Evolutionary conservation across 2,888 invertebrate genomes (phyloP).

Genomic region (Dinocampus coccinellae): DNA sequence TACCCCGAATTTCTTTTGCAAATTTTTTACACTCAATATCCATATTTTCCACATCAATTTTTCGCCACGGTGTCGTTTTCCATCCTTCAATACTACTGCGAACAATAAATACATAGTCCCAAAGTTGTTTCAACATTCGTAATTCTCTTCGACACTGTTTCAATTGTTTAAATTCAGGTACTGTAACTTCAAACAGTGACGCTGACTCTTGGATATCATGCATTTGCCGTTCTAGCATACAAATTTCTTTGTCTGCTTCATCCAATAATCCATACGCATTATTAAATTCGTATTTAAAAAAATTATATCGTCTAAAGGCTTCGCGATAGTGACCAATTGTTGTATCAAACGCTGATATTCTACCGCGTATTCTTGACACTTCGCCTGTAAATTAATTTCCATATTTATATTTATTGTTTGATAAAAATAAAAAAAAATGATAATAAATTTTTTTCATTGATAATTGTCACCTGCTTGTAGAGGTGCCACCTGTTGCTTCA

Average conservation of each 20-base stretch:
- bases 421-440: too few relatives aligned
- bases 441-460: background rate
- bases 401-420: conserved; percentile 43
- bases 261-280: conserved; percentile 84
- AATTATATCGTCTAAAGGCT: conserved; percentile 84
- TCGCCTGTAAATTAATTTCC: conserved; percentile 72
- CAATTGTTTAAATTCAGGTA: conserved; percentile 93
- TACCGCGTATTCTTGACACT: conserved; percentile 90
- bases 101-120: conserved; percentile 95
- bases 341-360: conserved; percentile 87
- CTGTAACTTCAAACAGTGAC: conserved; percentile 92
- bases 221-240: conserved; percentile 89
- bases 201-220: conserved; percentile 88
- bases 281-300: conserved; percentile 81
- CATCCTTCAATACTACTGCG: conserved; percentile 93
- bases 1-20: conserved; percentile 88
- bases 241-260: conserved; percentile 82
- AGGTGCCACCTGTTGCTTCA: conserved; percentile 95
- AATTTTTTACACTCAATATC: conserved; percentile 98
- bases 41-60: conserved; percentile 98
- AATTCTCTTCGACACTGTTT: conserved; percentile 94
- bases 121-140: conserved; percentile 90
- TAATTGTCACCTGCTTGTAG: conserved; percentile 80
- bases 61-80: conserved; percentile 97
- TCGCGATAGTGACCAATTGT: conserved; percentile 89